A percentile compares a stretch with the other conserved stretches of the same genome.
phyloP scores from a whole-genome alignment of 2,113 vertebrate genomes.

The Diphyllodes magnificus region DNA sequence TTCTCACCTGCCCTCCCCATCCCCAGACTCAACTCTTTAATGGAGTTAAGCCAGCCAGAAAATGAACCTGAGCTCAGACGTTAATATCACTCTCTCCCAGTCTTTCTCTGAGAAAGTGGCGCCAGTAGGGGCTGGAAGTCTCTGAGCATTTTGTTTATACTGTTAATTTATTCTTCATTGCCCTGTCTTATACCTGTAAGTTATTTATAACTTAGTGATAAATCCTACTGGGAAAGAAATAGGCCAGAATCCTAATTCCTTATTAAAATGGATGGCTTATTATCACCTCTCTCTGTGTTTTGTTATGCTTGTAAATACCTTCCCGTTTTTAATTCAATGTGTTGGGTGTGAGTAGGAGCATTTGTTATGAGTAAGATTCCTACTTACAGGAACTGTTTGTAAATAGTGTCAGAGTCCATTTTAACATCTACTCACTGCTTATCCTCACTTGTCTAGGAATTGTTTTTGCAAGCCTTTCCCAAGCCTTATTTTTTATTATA shows the following conservation, averaged over 20 bases:
- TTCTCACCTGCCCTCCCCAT: neutral
- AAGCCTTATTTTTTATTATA: neutral
- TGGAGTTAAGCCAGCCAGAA: slow-evolving; percentile 23
- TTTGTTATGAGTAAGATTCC: neutral
- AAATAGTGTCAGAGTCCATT: neutral
- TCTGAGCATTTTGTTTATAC: slow-evolving; percentile 15
- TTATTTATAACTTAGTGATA: slow-evolving; percentile 20
- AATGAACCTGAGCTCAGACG: neutral
- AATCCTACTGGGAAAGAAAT: slow-evolving; percentile 8
- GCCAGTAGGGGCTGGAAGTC: neutral
- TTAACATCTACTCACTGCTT: neutral
- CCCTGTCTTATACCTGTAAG: neutral
- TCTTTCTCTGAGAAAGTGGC: neutral
- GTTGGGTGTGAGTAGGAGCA: neutral
- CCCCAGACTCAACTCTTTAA: neutral
- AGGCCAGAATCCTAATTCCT: slow-evolving; percentile 44
- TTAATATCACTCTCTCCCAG: neutral
- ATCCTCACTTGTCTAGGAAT: neutral
- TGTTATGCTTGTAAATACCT: neutral
- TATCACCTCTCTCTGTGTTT: neutral
- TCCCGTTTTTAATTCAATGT: neutral
- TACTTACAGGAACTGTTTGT: neutral
- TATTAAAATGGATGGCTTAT: slow-evolving; percentile 20
- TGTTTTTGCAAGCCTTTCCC: neutral
- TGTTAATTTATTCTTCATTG: slow-evolving; percentile 30